Evolutionary conservation across 2,888 invertebrate genomes (phyloP), one percentile per base, ranked within the genome.

Genomic region (Dasysyrphus tricinctus): DNA sequence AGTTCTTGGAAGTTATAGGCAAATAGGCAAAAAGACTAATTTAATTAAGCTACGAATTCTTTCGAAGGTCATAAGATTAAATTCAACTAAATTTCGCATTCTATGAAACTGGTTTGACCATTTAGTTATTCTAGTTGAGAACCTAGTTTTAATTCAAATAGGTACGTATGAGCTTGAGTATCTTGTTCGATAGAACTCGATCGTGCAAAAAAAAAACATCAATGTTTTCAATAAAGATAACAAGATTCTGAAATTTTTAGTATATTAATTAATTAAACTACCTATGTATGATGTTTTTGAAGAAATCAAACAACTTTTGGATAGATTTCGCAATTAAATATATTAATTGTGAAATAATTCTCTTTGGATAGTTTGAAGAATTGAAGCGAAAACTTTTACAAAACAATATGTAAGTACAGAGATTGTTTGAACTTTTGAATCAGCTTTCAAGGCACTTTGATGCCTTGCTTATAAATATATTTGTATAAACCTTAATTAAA

Each of bases 31-130:
- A 24, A 24, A 24, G 24, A n/a, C 12, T 24, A 51, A 51, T 12
- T 24, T 2, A 24, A 24, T 24, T 1, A n/a, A 19, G 29, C 51
- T 51, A 61, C 29, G 39, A 61, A 51, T 63, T 74, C 51, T 63
- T 74, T 39, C 2, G 51, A 51, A 74, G 61, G n/a, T 39, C 19
- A 61, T 6, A 24, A 7, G 8, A 14, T 29, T 14, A 32, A 56
- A 56, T 32, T 32, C n/a, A 56, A n/a, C 0, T 11, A 32, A 32
- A 56, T 16, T 56, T 56, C 9, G 56, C 56, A 56, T 56, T 32
- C 56, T 56, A 32, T 34, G 0, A 34, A 56, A 56, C 56, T 56
- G 32, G 56, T 56, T 56, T 16, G n/a, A 56, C n/a, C 3, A 24
- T 32, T 54, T 24, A 4, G 32, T 56, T 56, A 6, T 51, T n/a